These are phyloP conservation scores for Rhorus exstirpatorius DNA, from an alignment of 2,888 invertebrate genomes.

Conservation along the genomic window DNA sequence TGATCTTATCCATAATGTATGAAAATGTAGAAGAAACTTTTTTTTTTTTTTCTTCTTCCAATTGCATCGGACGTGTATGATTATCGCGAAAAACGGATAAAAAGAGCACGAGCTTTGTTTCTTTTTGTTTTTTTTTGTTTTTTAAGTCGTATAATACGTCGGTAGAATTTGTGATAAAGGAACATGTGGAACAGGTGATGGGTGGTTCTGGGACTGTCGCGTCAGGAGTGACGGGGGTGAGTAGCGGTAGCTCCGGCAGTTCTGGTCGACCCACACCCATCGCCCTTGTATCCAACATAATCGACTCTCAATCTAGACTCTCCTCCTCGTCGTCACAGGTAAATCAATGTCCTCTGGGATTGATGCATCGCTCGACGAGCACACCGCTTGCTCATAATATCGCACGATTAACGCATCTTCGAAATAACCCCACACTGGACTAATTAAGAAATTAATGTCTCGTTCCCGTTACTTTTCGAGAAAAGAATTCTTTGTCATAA, in stretches of 20 bases:
- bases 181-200: slow-evolving; percentile 84
- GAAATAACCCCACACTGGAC: slow-evolving; percentile 29
- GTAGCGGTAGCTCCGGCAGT: slow-evolving; percentile 86
- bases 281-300: slow-evolving; percentile 87
- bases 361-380: slow-evolving; percentile 65
- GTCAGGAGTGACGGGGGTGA: slow-evolving; percentile 84
- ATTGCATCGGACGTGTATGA: neutral
- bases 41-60: neutral
- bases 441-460: neutral
- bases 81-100: slow-evolving; percentile 1
- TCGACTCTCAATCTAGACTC: slow-evolving; percentile 85
- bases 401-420: slow-evolving; percentile 44
- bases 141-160: slow-evolving; percentile 62
- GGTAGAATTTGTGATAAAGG: slow-evolving; percentile 72
- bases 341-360: slow-evolving; percentile 78
- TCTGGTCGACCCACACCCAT: slow-evolving; percentile 86
- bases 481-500: neutral
- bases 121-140: slow-evolving; percentile 63
- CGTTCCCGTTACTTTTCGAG: neutral
- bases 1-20: slow-evolving; percentile 45
- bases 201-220: slow-evolving; percentile 87
- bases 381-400: neutral
- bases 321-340: slow-evolving; percentile 83
- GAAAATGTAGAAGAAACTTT: slow-evolving; percentile 17
- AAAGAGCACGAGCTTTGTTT: slow-evolving; percentile 1